A percentile compares a stretch with the other conserved stretches of the same genome.
phyloP scores from a whole-genome alignment of 2,113 vertebrate species.

The Bos indicus region DNA sequence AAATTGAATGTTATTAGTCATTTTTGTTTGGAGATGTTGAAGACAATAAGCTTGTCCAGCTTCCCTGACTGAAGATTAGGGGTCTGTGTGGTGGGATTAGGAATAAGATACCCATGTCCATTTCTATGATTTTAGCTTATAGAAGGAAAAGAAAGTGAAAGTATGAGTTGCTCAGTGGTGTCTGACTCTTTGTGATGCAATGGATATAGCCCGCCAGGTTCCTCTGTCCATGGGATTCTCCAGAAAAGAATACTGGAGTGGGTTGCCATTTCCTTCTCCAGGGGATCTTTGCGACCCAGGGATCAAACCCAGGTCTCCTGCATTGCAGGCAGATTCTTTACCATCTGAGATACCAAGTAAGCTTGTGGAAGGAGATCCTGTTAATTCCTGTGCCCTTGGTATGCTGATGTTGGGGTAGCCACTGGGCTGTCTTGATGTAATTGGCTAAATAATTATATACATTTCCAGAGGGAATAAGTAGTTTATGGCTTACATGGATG shows the following conservation, averaged over 20 bases:
- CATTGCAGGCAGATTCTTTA: background rate
- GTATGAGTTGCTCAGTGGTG: background rate
- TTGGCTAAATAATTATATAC: background rate
- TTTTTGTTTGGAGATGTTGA: background rate
- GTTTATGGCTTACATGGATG: background rate
- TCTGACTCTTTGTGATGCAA: background rate
- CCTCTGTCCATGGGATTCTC: background rate
- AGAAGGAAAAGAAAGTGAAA: background rate
- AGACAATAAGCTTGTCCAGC: background rate
- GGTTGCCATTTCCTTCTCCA: background rate
- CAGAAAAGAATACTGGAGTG: background rate
- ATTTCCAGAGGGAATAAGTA: background rate
- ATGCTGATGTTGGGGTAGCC: background rate
- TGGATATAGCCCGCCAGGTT: background rate
- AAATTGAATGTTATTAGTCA: background rate
- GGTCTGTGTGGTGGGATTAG: background rate
- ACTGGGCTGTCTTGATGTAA: background rate
- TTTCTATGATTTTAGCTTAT: background rate
- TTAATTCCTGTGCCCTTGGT: background rate
- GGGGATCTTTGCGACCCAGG: fast-evolving
- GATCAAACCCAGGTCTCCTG: background rate
- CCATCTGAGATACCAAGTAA: background rate
- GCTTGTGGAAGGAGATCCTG: background rate
- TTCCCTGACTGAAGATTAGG: background rate
- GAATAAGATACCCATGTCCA: background rate